Conservation (phyloP, 2,797 vertebrate genomes). For the Danio tinwini region DNA sequence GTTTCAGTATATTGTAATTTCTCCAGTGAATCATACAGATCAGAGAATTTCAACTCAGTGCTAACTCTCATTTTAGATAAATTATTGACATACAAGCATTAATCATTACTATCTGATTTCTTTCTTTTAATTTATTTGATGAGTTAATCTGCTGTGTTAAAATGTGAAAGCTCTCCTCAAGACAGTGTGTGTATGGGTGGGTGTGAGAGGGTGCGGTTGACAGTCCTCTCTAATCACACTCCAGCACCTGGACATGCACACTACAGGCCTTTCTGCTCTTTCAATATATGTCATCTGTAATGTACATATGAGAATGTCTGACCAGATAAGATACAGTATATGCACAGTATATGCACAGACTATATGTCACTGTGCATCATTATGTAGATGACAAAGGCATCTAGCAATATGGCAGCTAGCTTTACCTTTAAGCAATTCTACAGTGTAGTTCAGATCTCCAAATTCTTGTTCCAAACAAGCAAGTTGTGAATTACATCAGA, state of each 20-base stretch:
- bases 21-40: neutral
- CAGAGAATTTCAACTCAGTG: neutral
- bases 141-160: neutral
- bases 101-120: neutral
- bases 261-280: neutral
- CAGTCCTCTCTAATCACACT: slow-evolving; percentile 42
- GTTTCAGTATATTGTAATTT: neutral
- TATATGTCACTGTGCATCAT: neutral
- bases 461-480: too few relatives aligned
- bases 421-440: too few relatives aligned
- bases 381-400: neutral
- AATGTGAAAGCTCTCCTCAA: neutral
- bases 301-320: too few relatives aligned
- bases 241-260: slow-evolving; percentile 29
- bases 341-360: neutral
- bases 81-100: neutral
- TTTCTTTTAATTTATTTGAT: neutral
- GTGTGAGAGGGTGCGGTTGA: slow-evolving; percentile 40
- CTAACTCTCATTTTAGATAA: neutral
- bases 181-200: slow-evolving; percentile 25
- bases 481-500: too few relatives aligned
- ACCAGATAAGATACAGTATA: neutral
- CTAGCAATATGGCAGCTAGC: neutral
- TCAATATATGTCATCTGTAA: too few relatives aligned
- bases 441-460: too few relatives aligned